A percentile compares a stretch with the other conserved stretches of the same genome.
Conservation (phyloP, 2,797 vertebrate species). For the Ctenosaura bakeri region DNA sequence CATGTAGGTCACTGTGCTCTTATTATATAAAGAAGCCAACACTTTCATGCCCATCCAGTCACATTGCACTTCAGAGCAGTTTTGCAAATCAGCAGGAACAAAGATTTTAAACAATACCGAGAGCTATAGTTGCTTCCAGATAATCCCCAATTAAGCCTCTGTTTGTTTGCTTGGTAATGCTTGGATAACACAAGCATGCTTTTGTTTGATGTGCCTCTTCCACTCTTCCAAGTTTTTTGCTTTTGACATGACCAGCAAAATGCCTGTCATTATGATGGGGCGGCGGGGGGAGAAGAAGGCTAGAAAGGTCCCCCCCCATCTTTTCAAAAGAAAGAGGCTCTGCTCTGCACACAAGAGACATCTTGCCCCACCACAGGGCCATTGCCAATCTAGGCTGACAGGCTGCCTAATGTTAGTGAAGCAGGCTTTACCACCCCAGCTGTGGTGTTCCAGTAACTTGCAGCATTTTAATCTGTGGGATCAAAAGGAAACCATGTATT, state of each 20-base stretch:
- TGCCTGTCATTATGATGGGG: not conserved
- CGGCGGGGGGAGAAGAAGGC: not conserved
- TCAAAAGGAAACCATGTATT: not conserved
- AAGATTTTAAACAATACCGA: slow-evolving; percentile 46
- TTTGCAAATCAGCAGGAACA: slow-evolving; percentile 46
- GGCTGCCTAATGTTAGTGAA: not conserved
- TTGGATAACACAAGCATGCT: slow-evolving; percentile 9
- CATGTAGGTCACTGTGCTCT: slow-evolving; percentile 39
- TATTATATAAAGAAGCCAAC: slow-evolving; percentile 38
- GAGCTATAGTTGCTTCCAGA: slow-evolving; percentile 14
- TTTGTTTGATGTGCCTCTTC: not conserved
- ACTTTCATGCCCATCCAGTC: slow-evolving; percentile 41
- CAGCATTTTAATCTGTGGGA: not conserved
- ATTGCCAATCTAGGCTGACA: not conserved
- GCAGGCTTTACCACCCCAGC: not conserved
- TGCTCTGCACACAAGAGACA: not conserved
- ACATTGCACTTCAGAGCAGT: slow-evolving; percentile 42
- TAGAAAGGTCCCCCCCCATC: not conserved
- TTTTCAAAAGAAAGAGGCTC: not conserved
- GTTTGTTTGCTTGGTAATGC: slow-evolving; percentile 35
- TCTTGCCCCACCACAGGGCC: not conserved
- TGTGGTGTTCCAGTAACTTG: not conserved
- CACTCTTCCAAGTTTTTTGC: slow-evolving; percentile 48
- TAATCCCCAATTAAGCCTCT: slow-evolving; percentile 53
- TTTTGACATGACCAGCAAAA: slow-evolving; percentile 25